Base-by-base conservation (phyloP, 2,113 vertebrate species). In the Micronycteris hirsuta region DNA sequence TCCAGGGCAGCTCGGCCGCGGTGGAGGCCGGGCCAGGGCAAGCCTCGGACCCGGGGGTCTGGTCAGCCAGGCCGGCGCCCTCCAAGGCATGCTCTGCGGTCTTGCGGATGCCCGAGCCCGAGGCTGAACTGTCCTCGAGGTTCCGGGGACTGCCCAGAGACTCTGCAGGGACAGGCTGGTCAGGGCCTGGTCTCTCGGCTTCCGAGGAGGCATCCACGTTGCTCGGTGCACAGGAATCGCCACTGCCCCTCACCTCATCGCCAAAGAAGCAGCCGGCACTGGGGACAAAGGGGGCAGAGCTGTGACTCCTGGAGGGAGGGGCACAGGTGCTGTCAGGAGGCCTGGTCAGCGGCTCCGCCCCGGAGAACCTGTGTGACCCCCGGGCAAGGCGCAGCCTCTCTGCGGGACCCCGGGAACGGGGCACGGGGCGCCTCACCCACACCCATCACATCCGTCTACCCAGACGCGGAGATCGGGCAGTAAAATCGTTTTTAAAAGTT, bases 181-280 rank as follows among this genome's bases (percentile, higher is more conserved):
- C 93, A 7, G 97, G 91, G 7, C 74, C 91, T 0, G 84, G 86
- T 13, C 96, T 98, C 88, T 99, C 99, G 0, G 97, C 70, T 28
- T 99, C 99, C 0, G 98, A 98, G 78, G 98, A 95, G 71, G 95
- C 81, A 1, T 99, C 99, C 5, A 97, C 97, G 70, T 99, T 99
- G 0, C 98, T 99, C 20, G 97, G 97, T 19, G 93, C 97, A 15
- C 98, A 95, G 0, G 98, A 98, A 2, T 98, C 98, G 0, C 98
- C 98, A 56, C 99, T 98, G 92, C 98, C 98, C 74, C 98, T 99
- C 85, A 99, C 99, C 97, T 99, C 99, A 10, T 99, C 99, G 4
- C 99, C 98, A 97, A 99, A 99, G 98, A 99, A 99, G 98, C 99
- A 99, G 96, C 99, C 99, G 8, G 99, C 99, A 17, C 99, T 99